These are phyloP conservation scores for Bombus pyrosoma DNA, from an alignment of 1,140 invertebrate species.

Conservation along the genomic window DNA sequence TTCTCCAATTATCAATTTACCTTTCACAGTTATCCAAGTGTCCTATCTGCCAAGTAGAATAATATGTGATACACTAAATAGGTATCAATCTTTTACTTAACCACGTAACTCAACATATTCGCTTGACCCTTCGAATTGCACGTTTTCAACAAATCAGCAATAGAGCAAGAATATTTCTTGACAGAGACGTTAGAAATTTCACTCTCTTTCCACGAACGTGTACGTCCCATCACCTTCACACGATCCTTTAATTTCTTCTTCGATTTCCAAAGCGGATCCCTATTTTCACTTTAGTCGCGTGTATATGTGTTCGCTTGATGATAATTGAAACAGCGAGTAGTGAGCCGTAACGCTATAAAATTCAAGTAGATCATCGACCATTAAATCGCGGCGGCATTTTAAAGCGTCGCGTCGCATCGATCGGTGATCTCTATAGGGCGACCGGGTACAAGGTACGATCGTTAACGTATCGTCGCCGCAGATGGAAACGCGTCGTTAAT, in stretches of 20 bases:
- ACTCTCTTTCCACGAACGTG: not conserved
- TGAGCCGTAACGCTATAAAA: not conserved
- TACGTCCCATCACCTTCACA: not conserved
- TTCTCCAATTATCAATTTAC: too few species aligned
- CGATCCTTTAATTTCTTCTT: not conserved
- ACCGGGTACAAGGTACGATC: not conserved
- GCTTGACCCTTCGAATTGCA: too few species aligned
- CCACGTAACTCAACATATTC: too few species aligned
- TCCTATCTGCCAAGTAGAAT: too few species aligned
- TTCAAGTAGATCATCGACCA: conserved; percentile 4
- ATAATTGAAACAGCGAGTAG: conserved; percentile 17
- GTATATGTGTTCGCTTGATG: not conserved
- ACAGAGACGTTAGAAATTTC: not conserved
- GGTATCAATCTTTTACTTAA: too few species aligned
- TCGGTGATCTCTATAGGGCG: not conserved
- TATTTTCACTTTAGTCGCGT: not conserved
- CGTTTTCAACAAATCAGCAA: too few species aligned
- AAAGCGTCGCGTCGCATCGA: not conserved
- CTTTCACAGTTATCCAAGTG: too few species aligned
- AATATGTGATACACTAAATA: too few species aligned
- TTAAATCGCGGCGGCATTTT: not conserved
- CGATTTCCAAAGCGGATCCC: not conserved
- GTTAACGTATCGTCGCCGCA: conserved; percentile 21
- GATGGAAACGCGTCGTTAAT: conserved; percentile 56
- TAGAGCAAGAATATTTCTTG: too few species aligned